Evolutionary conservation across 2,888 invertebrate species (phyloP).

Genomic region (Tuta absoluta): DNA sequence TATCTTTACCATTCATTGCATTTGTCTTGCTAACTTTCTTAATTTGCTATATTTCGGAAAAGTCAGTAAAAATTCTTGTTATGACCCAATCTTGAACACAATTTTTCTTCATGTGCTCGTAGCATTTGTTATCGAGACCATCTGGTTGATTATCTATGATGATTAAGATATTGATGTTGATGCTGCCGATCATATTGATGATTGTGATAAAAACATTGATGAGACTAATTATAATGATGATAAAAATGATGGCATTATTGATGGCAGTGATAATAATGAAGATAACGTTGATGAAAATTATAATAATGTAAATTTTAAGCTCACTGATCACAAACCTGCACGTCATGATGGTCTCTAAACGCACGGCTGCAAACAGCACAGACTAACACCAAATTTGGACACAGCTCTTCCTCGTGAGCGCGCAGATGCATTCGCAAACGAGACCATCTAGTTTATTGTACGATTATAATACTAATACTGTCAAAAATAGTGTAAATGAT

Average conservation of each 20-base stretch:
- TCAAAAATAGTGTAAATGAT: background rate
- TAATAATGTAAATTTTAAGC: background rate
- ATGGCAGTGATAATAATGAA: background rate
- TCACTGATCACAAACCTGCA: constrained; percentile 38
- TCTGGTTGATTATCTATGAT: too few relatives aligned
- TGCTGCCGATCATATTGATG: too few relatives aligned
- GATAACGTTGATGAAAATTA: background rate
- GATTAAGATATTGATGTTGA: too few relatives aligned
- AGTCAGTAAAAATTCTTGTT: too few relatives aligned
- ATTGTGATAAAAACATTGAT: background rate
- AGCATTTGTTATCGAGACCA: too few relatives aligned
- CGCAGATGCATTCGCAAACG: constrained; percentile 76
- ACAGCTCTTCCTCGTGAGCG: constrained; percentile 71
- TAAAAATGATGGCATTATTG: background rate
- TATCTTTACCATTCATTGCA: too few relatives aligned
- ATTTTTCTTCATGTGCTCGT: too few relatives aligned
- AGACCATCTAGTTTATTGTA: constrained; percentile 75
- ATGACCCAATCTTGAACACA: too few relatives aligned
- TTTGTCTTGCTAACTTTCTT: too few relatives aligned
- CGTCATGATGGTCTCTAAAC: constrained; percentile 47
- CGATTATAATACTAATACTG: too few relatives aligned
- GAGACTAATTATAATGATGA: background rate
- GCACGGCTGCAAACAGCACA: constrained; percentile 65
- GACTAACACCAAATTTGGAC: constrained; percentile 58
- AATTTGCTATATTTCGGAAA: too few relatives aligned